These are phyloP conservation scores for Agrilus mali DNA, from an alignment of 2,888 invertebrate species.

Conservation along the genomic window DNA sequence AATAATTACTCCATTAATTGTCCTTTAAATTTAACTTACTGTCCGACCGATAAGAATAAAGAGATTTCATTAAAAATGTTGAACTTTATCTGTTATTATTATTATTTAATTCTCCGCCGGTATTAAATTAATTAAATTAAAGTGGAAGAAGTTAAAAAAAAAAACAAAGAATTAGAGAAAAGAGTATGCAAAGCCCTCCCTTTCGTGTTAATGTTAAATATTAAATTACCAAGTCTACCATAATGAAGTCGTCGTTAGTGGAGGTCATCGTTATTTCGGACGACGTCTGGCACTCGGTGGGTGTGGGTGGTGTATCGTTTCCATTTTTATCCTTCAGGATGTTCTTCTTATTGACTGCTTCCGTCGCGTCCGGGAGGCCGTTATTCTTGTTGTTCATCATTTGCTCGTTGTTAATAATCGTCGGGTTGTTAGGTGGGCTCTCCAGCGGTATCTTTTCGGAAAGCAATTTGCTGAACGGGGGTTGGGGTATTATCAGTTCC, in stretches of 20 bases:
- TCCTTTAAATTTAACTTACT: too few species aligned
- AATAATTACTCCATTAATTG: too few species aligned
- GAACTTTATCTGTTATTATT: too few species aligned
- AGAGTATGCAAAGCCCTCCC: not conserved
- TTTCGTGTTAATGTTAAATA: slow-evolving; percentile 15
- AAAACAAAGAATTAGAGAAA: not conserved
- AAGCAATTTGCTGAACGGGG: slow-evolving; percentile 51
- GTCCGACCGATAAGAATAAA: too few species aligned
- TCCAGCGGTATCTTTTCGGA: slow-evolving; percentile 26
- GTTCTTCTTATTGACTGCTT: not conserved
- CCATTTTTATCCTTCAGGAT: slow-evolving; percentile 17
- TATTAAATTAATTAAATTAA: too few species aligned
- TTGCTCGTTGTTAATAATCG: slow-evolving; percentile 9
- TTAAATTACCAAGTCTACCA: slow-evolving; percentile 55
- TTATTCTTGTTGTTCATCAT: slow-evolving; percentile 9
- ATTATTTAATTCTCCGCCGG: too few species aligned
- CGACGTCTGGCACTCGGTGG: slow-evolving; percentile 33
- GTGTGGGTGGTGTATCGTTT: slow-evolving; percentile 19
- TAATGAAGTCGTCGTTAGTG: slow-evolving; percentile 53
- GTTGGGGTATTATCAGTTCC: slow-evolving; percentile 43
- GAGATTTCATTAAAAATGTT: too few species aligned
- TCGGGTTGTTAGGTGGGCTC: slow-evolving; percentile 12
- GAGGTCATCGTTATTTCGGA: slow-evolving; percentile 36
- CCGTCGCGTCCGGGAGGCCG: slow-evolving; percentile 1
- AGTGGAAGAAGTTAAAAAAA: slow-evolving; percentile 1